These are phyloP conservation scores for Orthosia cruda DNA, from an alignment of 2,888 invertebrate species.

Conservation along the genomic window DNA sequence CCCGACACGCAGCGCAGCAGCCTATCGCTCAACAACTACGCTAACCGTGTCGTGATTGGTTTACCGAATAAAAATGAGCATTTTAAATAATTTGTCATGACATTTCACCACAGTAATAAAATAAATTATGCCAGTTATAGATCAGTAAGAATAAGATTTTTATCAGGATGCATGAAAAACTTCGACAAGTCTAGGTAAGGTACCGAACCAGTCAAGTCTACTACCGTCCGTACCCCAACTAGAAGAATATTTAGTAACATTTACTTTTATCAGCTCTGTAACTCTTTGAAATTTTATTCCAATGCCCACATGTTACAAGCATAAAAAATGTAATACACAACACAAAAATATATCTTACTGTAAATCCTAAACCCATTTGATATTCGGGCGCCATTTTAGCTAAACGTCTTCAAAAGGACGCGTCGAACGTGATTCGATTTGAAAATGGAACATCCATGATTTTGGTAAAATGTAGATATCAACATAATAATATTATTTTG, in stretches of 20 bases:
- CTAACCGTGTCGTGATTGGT: too few species aligned
- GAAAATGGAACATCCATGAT: slow-evolving; percentile 43
- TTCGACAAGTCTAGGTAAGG: too few species aligned
- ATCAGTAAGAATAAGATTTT: too few species aligned
- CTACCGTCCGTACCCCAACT: too few species aligned
- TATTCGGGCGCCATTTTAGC: slow-evolving; percentile 64
- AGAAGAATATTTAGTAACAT: background rate
- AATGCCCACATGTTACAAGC: slow-evolving; percentile 37
- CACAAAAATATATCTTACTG: slow-evolving; percentile 37
- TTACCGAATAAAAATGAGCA: too few species aligned
- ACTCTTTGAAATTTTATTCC: background rate
- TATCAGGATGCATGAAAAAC: too few species aligned
- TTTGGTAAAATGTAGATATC: slow-evolving; percentile 34
- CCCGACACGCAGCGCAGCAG: too few species aligned
- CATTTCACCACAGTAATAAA: too few species aligned
- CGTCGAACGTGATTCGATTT: slow-evolving; percentile 61
- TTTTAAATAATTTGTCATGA: too few species aligned
- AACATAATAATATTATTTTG: slow-evolving; percentile 26
- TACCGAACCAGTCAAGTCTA: too few species aligned
- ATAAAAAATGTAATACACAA: slow-evolving; percentile 44
- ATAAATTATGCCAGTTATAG: too few species aligned
- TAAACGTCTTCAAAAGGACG: slow-evolving; percentile 68
- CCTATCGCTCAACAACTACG: too few species aligned
- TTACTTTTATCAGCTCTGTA: background rate
- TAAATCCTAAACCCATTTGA: slow-evolving; percentile 49